phyloP scores from a whole-genome alignment of 2,113 vertebrate species.

The Pipra filicauda region DNA sequence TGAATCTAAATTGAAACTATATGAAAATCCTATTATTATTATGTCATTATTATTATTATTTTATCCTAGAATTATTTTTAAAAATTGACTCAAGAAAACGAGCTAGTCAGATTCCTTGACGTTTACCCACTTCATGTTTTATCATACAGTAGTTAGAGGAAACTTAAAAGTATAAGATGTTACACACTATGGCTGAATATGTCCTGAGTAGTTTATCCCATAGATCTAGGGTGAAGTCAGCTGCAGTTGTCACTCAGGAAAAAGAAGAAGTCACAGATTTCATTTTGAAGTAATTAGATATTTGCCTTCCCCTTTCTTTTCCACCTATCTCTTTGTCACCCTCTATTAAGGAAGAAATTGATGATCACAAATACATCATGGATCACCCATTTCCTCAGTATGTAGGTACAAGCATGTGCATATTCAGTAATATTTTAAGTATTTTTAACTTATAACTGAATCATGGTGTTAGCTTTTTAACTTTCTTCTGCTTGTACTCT shows the following conservation, averaged over 20 bases:
- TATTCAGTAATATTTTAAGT: background rate
- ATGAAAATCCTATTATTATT: background rate
- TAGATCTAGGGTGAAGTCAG: background rate
- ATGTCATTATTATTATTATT: background rate
- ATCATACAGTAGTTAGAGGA: background rate
- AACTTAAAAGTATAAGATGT: background rate
- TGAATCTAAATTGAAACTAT: background rate
- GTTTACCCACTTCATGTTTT: background rate
- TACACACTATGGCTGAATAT: background rate
- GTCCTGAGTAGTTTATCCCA: background rate
- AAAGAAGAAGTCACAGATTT: background rate
- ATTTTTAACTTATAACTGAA: background rate
- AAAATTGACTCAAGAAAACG: background rate
- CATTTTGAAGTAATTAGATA: background rate
- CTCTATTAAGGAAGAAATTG: background rate
- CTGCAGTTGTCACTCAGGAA: background rate
- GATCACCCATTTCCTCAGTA: background rate
- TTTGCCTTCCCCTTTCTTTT: background rate
- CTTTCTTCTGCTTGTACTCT: background rate
- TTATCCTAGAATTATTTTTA: background rate
- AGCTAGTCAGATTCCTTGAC: background rate
- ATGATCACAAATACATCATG: background rate
- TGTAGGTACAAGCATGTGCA: background rate
- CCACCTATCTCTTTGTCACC: background rate
- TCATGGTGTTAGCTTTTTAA: background rate